Evolutionary conservation across 2,888 invertebrate genomes (phyloP), one percentile per base, ranked within the genome.

Genomic region (Margaritifera margaritifera): DNA sequence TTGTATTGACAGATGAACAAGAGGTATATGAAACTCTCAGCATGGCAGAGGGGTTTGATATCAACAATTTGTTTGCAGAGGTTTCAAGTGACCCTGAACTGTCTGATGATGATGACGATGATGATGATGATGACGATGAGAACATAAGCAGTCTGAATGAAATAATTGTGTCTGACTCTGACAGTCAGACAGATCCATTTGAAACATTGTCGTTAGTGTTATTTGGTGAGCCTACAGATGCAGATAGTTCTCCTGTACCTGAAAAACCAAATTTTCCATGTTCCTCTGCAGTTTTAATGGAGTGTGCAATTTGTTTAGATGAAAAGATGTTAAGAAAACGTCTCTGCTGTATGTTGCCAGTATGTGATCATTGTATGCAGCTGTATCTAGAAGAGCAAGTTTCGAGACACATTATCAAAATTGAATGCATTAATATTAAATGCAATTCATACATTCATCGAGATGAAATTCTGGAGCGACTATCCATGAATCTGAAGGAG

Each of bases 221-320:
- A 3, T 42, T 42, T 42, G 42, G 15, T 15, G 42, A 42, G 15
- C 42, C 11, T 42, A 0, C 42, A 42, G 42, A 42, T 42, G 11
- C 42, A 42, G 15, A 42, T 15, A 15, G 15, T 15, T 42, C 42
- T 42, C 42, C 42, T 11, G 42, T 50, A 0, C 62, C 60, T 4
- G 68, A 62, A 2, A 55, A 57, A 20, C 74, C 74, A 6, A 60
- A 64, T n/a, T 81, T 71, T 61, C 80, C 78, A 5, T 73, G 78
- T 55, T 72, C 78, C 4, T 65, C 66, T 6, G 57, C 74, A 62
- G 54, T 62, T 11, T 65, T 58, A 22, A 68, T 68, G 3, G 86
- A 87, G 53, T 90, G 90, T 78, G 71, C 80, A 22, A 80, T 90
- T 24, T 90, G 90, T 69, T 81, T 81, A 53, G 86, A 84, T 6